These are phyloP conservation scores for Leptopilina boulardi DNA, from an alignment of 1,140 invertebrate species.

Conservation along the genomic window DNA sequence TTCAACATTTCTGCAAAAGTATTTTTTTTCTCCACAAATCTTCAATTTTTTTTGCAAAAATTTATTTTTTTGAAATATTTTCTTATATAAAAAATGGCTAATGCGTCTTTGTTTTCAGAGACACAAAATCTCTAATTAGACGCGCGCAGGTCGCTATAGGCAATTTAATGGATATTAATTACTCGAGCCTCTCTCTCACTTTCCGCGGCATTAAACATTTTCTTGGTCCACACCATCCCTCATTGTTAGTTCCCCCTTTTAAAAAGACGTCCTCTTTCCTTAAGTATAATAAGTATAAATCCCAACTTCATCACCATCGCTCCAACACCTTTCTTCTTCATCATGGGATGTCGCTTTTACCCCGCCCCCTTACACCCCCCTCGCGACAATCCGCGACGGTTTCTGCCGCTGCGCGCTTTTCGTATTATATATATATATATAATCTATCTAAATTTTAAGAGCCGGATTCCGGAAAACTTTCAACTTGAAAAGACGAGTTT, in stretches of 20 bases:
- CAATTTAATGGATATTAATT: conserved; percentile 77
- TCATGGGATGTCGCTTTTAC: conserved; percentile 48
- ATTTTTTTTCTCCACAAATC: neutral
- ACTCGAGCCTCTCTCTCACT: conserved; percentile 72
- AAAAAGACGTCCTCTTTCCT: conserved; percentile 71
- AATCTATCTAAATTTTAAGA: conserved; percentile 77
- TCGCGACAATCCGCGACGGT: conserved; percentile 50
- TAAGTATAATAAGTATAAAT: conserved; percentile 74
- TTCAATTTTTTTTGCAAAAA: neutral
- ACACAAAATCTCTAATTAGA: conserved; percentile 66
- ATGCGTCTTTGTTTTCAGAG: conserved; percentile 70
- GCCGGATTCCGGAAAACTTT: conserved; percentile 65
- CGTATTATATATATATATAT: too few relatives aligned
- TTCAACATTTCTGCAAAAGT: too few relatives aligned
- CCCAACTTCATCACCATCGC: conserved; percentile 60
- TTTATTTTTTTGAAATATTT: too few relatives aligned
- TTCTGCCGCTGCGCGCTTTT: conserved; percentile 60
- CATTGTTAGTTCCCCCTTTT: conserved; percentile 75
- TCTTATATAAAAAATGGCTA: conserved; percentile 52
- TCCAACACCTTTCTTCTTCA: conserved; percentile 48
- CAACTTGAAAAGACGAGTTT: conserved; percentile 57
- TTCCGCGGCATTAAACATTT: conserved; percentile 76
- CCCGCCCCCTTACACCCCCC: conserved; percentile 22
- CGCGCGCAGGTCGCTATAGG: conserved; percentile 68
- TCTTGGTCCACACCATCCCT: conserved; percentile 73